phyloP scores from a whole-genome alignment of 2,797 vertebrate genomes.

The Gouania willdenowi region DNA sequence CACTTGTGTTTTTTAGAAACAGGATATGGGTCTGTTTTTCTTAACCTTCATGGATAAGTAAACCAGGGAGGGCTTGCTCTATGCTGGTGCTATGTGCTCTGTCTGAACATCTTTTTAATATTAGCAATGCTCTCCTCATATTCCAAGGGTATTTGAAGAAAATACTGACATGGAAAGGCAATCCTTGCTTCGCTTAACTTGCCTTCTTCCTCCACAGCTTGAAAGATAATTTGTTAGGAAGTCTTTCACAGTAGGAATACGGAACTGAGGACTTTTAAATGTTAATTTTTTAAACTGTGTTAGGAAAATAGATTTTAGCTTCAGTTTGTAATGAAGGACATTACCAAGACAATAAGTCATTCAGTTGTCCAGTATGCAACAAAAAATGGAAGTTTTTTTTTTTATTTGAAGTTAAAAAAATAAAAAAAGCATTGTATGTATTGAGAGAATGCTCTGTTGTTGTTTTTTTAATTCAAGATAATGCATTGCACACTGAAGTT shows the following conservation, averaged over 20 bases:
- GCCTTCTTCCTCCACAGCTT: slow-evolving; percentile 26
- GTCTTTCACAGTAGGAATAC: slow-evolving; percentile 10
- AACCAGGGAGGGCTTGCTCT: not conserved
- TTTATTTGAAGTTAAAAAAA: too few relatives aligned
- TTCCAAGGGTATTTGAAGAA: slow-evolving; percentile 9
- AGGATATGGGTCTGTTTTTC: not conserved
- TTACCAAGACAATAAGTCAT: too few relatives aligned
- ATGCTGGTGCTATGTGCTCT: not conserved
- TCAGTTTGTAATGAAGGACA: too few relatives aligned
- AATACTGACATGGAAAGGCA: slow-evolving; percentile 19
- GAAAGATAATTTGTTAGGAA: slow-evolving; percentile 11
- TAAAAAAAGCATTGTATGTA: too few relatives aligned
- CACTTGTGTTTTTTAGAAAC: not conserved
- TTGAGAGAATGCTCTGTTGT: too few relatives aligned
- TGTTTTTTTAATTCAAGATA: too few relatives aligned
- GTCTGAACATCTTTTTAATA: not conserved
- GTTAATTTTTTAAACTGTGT: too few relatives aligned
- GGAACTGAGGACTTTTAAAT: too few relatives aligned
- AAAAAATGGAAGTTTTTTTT: too few relatives aligned
- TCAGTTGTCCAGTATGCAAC: too few relatives aligned
- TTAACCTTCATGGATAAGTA: not conserved
- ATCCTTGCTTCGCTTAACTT: slow-evolving; percentile 7
- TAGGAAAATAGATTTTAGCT: too few relatives aligned
- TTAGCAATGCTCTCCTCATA: slow-evolving; percentile 5
- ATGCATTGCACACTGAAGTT: too few relatives aligned